Evolutionary conservation across 35 echinoderm and acorn worm genomes (phyloP).

Genomic region (Lytechinus pictus): DNA sequence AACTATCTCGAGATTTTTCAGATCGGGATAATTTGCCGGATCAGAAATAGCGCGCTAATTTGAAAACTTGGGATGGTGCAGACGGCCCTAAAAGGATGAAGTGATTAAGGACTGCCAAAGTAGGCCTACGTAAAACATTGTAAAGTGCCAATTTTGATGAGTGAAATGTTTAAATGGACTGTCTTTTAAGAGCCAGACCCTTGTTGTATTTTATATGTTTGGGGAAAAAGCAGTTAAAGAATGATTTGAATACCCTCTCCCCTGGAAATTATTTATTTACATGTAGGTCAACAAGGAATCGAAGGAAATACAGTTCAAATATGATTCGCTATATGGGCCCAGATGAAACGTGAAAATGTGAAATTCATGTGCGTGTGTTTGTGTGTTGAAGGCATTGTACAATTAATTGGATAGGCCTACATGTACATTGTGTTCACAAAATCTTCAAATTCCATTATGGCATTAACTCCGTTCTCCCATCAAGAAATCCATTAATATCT

Average conservation of each 20-base stretch:
- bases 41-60: no score
- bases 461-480: slow-evolving; percentile 13
- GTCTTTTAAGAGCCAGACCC: neutral
- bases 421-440: neutral
- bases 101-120: neutral
- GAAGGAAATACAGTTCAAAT: no score
- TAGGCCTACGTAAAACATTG: neutral
- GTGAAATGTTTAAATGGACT: neutral
- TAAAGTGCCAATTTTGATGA: neutral
- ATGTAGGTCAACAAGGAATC: neutral
- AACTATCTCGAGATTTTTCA: no score
- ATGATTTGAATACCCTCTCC: no score
- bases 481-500: slow-evolving; percentile 31
- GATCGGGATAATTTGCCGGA: no score
- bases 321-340: neutral
- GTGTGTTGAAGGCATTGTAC: neutral
- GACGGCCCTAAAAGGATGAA: no score
- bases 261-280: neutral
- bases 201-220: neutral
- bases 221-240: neutral
- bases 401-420: neutral
- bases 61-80: no score
- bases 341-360: neutral
- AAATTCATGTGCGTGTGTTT: neutral
- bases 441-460: slow-evolving; percentile 13